phyloP scores from a whole-genome alignment of 2,797 vertebrate species.

The Acanthopagrus latus region DNA sequence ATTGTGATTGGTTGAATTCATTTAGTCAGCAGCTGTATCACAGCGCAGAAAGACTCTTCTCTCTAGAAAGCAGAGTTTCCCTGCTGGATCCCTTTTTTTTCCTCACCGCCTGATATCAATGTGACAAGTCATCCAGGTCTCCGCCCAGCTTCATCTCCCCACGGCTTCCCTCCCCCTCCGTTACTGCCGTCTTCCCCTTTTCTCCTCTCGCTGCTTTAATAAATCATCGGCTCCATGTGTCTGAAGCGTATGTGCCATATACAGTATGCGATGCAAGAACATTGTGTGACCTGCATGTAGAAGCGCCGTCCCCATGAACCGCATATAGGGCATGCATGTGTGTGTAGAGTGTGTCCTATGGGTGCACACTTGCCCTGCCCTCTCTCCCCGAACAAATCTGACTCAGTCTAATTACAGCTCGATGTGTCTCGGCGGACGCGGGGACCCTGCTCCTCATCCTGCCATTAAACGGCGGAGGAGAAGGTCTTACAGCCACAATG shows the following conservation, averaged over 20 bases:
- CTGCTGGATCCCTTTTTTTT: neutral
- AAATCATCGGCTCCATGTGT: constrained; percentile 66
- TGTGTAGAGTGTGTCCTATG: constrained; percentile 48
- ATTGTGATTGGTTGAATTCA: neutral
- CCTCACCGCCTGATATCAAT: neutral
- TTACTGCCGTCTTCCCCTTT: constrained; percentile 34
- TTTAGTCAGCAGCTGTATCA: neutral
- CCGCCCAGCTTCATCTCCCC: constrained; percentile 9
- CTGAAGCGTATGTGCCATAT: constrained; percentile 18
- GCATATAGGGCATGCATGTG: constrained; percentile 21
- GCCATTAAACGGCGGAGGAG: constrained; percentile 52
- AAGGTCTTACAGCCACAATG: constrained; percentile 37
- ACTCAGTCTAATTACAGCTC: constrained; percentile 65
- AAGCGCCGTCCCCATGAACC: constrained; percentile 18
- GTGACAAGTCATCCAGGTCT: constrained; percentile 29
- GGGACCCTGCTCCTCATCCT: constrained; percentile 29
- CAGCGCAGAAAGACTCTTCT: neutral
- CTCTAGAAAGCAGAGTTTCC: constrained; percentile 2
- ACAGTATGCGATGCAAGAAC: constrained; percentile 24
- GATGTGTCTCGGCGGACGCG: constrained; percentile 50
- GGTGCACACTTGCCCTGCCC: constrained; percentile 32
- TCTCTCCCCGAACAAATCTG: constrained; percentile 51
- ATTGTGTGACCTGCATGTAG: constrained; percentile 41
- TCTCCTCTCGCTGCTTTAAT: constrained; percentile 59
- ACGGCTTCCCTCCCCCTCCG: constrained; percentile 29